These are phyloP conservation scores for Ashinkailepas kermadecensis DNA, from an alignment of 2,888 invertebrate species.

Conservation along the genomic window DNA sequence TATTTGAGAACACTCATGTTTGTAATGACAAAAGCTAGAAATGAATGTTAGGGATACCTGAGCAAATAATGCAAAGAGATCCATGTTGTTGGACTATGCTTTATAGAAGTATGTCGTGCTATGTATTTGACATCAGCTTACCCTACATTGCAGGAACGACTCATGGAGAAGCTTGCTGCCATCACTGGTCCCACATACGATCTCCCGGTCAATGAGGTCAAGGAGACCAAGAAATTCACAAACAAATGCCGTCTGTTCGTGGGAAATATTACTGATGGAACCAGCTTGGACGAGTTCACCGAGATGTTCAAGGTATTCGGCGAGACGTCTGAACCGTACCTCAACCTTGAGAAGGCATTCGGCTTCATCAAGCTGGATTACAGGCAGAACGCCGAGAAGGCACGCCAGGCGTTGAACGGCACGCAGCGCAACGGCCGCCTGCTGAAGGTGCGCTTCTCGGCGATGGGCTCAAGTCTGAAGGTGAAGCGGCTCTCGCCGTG, in stretches of 20 bases:
- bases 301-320: slow-evolving; percentile 80
- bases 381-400: slow-evolving; percentile 84
- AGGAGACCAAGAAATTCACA: slow-evolving; percentile 69
- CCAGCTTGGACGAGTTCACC: slow-evolving; percentile 78
- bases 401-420: slow-evolving; percentile 89
- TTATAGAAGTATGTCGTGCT: not conserved
- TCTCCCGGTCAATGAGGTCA: slow-evolving; percentile 59
- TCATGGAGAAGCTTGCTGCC: slow-evolving; percentile 59
- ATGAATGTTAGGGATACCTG: too few species aligned
- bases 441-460: slow-evolving; percentile 87
- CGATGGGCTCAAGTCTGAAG: slow-evolving; percentile 84
- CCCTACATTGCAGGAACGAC: slow-evolving; percentile 42
- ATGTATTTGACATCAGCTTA: not conserved
- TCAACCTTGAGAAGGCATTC: slow-evolving; percentile 95
- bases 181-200: slow-evolving; percentile 71
- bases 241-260: slow-evolving; percentile 91
- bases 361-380: slow-evolving; percentile 92
- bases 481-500: slow-evolving; percentile 86
- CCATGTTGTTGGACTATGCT: not conserved
- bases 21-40: too few species aligned
- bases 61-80: too few species aligned
- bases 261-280: slow-evolving; percentile 83
- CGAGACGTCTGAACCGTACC: slow-evolving; percentile 81
- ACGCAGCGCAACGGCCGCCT: slow-evolving; percentile 71
- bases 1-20: too few species aligned